phyloP scores from a whole-genome alignment of 2,797 vertebrate species.

The Rallus crepitans region DNA sequence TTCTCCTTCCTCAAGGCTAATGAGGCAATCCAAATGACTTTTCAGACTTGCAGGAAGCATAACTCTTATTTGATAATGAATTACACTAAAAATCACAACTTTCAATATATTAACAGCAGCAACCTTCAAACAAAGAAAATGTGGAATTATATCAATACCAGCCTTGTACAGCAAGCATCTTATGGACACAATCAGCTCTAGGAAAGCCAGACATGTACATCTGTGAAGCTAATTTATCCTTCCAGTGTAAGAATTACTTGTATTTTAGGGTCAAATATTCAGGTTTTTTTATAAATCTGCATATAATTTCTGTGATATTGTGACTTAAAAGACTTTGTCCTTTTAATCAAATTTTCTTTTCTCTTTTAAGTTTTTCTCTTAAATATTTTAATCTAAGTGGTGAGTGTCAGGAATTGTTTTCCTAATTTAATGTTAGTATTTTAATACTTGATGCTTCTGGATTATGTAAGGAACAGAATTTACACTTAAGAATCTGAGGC shows the following conservation, averaged over 20 bases:
- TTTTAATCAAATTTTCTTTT: not conserved
- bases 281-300: not conserved
- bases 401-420: not conserved
- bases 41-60: not conserved
- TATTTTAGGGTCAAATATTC: not conserved
- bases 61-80: not conserved
- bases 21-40: not conserved
- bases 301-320: not conserved
- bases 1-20: not conserved
- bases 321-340: not conserved
- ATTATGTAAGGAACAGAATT: not conserved
- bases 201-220: not conserved
- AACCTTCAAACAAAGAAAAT: not conserved
- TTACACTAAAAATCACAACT: not conserved
- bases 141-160: not conserved
- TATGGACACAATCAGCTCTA: not conserved
- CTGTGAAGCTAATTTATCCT: not conserved
- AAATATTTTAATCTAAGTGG: not conserved
- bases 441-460: not conserved
- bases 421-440: not conserved
- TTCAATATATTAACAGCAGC: not conserved
- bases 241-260: not conserved
- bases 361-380: not conserved
- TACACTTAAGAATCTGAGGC: not conserved
- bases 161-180: not conserved